Conservation (phyloP, 2,888 invertebrate species). For the Oscheius sp. region DNA sequence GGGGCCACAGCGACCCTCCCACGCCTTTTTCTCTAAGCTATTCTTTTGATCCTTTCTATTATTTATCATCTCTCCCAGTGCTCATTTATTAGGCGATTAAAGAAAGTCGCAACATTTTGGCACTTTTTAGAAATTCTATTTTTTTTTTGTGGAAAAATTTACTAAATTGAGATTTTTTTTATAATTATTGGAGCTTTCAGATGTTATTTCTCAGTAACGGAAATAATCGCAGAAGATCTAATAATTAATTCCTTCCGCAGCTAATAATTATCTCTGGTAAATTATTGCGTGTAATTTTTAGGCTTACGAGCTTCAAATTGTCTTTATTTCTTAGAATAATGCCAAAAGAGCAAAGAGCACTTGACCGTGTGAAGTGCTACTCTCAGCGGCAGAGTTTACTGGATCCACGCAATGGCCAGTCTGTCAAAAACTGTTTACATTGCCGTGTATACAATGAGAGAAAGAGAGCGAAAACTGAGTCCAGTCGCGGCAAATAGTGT, state of each 20-base stretch:
- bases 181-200: too few species aligned
- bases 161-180: too few species aligned
- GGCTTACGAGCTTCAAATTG: too few species aligned
- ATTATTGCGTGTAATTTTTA: background rate
- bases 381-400: background rate
- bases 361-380: background rate
- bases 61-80: too few species aligned
- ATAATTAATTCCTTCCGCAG: background rate
- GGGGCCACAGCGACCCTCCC: slow-evolving; percentile 7
- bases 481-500: too few species aligned
- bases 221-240: too few species aligned
- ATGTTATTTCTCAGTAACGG: too few species aligned
- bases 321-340: background rate
- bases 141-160: too few species aligned
- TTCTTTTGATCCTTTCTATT: background rate
- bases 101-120: too few species aligned
- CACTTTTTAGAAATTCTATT: too few species aligned
- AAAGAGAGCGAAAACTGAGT: too few species aligned
- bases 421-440: slow-evolving; percentile 18
- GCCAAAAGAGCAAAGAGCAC: background rate
- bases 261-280: background rate
- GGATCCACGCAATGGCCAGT: slow-evolving; percentile 11
- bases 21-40: slow-evolving; percentile 5
- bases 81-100: background rate
- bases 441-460: slow-evolving; percentile 19